Evolutionary conservation across 2,888 invertebrate genomes (phyloP).

Genomic region (Ethmia dodecea): DNA sequence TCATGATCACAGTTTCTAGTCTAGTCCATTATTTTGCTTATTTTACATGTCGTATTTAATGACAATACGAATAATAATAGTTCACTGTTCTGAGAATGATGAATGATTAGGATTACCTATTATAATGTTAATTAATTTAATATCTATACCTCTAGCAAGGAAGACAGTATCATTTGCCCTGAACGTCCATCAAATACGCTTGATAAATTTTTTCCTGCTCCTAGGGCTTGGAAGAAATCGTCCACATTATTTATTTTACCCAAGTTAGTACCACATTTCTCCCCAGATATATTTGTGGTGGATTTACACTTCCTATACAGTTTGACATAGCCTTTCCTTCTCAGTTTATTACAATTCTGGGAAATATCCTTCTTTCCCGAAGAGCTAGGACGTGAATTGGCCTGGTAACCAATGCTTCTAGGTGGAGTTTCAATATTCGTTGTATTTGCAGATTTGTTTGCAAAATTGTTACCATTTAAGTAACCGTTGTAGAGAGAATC

Average conservation of each 20-base stretch:
- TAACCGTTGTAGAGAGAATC: conserved; percentile 9
- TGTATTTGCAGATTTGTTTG: too few species aligned
- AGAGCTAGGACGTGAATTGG: neutral
- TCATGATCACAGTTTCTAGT: too few species aligned
- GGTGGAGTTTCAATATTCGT: neutral
- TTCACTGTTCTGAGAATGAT: too few species aligned
- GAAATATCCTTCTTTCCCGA: too few species aligned
- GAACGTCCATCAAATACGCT: conserved; percentile 40
- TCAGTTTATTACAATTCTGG: conserved; percentile 15
- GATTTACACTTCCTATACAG: conserved; percentile 55
- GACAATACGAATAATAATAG: too few species aligned
- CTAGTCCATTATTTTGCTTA: too few species aligned
- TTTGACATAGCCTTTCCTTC: conserved; percentile 33
- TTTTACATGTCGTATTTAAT: too few species aligned
- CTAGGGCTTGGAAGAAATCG: conserved; percentile 56
- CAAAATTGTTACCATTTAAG: conserved; percentile 1
- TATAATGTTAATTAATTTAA: too few species aligned
- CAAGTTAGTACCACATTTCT: conserved; percentile 27
- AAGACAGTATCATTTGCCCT: conserved; percentile 42
- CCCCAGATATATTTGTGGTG: conserved; percentile 32
- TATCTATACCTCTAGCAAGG: conserved; percentile 45
- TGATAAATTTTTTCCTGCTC: conserved; percentile 37
- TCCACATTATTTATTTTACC: conserved; percentile 48
- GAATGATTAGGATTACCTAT: too few species aligned
- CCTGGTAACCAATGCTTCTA: neutral